These are phyloP conservation scores for Ecdyonurus torrentis DNA, from an alignment of 2,888 invertebrate species.

Conservation along the genomic window DNA sequence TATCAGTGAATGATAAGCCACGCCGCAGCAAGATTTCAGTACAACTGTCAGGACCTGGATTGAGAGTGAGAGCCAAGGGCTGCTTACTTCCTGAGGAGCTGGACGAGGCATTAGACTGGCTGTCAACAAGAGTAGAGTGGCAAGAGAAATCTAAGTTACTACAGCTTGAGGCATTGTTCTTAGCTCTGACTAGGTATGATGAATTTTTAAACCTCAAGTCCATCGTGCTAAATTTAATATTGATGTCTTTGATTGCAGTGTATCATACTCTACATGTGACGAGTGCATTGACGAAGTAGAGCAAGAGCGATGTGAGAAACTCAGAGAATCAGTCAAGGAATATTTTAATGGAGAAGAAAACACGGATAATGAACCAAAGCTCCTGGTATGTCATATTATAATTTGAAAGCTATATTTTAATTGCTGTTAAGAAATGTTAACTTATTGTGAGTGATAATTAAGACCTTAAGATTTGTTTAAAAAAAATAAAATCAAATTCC, in stretches of 20 bases:
- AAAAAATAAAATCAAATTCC: no score
- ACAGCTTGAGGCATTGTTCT: slow-evolving; percentile 50
- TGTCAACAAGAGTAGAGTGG: slow-evolving; percentile 46
- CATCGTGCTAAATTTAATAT: not conserved
- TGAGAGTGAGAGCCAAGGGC: slow-evolving; percentile 66
- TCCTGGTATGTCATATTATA: not conserved
- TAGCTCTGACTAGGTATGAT: slow-evolving; percentile 29
- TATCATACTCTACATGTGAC: slow-evolving; percentile 25
- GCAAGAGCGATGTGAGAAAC: slow-evolving; percentile 38
- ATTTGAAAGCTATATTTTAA: no score
- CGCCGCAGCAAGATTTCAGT: slow-evolving; percentile 64
- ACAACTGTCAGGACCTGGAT: slow-evolving; percentile 64
- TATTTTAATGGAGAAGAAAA: slow-evolving; percentile 52
- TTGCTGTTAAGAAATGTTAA: no score
- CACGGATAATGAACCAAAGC: slow-evolving; percentile 15
- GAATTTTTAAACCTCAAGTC: no score
- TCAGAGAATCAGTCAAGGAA: slow-evolving; percentile 56
- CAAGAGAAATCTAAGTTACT: slow-evolving; percentile 62
- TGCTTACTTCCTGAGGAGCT: slow-evolving; percentile 59
- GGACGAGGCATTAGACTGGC: slow-evolving; percentile 60
- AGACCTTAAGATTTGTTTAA: no score
- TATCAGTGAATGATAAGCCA: slow-evolving; percentile 32
- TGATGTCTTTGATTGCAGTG: slow-evolving; percentile 19
- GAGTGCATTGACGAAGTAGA: slow-evolving; percentile 25
- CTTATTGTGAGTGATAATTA: no score